phyloP scores from a whole-genome alignment of 2,113 vertebrate species.

The Craseonycteris thonglongyai region DNA sequence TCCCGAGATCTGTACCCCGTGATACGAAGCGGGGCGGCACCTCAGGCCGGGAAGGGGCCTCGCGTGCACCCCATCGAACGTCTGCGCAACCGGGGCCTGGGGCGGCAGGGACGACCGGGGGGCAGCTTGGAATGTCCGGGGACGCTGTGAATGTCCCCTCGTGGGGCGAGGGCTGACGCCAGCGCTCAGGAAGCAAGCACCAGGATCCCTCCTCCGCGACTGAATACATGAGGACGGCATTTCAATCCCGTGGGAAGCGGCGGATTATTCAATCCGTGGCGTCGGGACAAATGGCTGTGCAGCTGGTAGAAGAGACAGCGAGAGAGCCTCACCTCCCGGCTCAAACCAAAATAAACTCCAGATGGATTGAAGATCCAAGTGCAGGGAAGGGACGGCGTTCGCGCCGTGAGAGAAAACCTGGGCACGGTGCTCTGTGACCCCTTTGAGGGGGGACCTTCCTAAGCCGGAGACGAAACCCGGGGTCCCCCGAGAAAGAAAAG shows the following conservation, averaged over 20 bases:
- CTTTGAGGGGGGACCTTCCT: not conserved
- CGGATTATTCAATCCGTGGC: constrained; percentile 71
- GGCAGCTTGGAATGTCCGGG: not conserved
- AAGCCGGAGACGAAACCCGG: not conserved
- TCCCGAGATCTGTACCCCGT: not conserved
- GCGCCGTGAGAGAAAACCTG: constrained; percentile 47
- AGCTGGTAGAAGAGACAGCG: constrained; percentile 70
- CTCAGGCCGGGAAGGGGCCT: not conserved
- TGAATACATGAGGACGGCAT: constrained; percentile 59
- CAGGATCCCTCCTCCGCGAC: constrained; percentile 49
- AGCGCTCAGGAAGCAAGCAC: constrained; percentile 8
- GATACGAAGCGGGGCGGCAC: not conserved
- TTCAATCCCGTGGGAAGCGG: constrained; percentile 60
- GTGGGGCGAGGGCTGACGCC: not conserved
- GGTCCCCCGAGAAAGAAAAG: not conserved
- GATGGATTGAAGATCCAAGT: constrained; percentile 68
- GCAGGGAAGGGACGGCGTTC: constrained; percentile 37
- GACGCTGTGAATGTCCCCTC: not conserved
- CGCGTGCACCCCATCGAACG: not conserved
- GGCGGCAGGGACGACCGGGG: not conserved
- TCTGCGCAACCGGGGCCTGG: not conserved
- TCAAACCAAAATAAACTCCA: constrained; percentile 72
- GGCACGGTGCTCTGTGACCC: not conserved
- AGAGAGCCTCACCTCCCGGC: constrained; percentile 65
- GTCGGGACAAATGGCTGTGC: constrained; percentile 68